Percentiles rank a stretch among this genome's conserved stretches.
These are phyloP conservation scores for Caenorhabditis sp. DNA, from an alignment of 2,888 invertebrate genomes.

Conservation along the genomic window DNA sequence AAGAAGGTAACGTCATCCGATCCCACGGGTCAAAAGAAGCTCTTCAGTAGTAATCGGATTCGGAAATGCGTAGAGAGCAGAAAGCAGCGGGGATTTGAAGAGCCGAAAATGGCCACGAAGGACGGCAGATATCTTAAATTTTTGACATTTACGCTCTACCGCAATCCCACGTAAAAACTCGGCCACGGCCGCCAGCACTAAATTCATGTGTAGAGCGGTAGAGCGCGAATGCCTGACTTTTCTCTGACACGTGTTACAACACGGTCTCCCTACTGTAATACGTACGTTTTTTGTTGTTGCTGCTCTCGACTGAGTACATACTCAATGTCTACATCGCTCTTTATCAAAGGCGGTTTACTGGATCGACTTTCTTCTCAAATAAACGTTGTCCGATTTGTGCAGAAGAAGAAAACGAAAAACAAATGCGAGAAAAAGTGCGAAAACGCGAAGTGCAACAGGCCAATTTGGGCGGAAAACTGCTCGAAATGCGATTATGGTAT, in stretches of 20 bases:
- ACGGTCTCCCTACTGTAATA: neutral
- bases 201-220: too few species aligned
- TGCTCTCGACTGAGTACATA: constrained; percentile 26
- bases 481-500: constrained; percentile 36
- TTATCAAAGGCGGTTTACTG: constrained; percentile 28
- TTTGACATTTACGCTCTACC: too few species aligned
- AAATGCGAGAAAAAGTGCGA: neutral
- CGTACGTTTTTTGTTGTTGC: constrained; percentile 8
- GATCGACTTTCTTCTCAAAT: neutral
- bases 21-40: constrained; percentile 17
- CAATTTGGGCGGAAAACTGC: constrained; percentile 14
- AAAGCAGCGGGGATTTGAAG: neutral
- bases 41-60: constrained; percentile 49
- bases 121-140: too few species aligned
- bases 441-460: neutral
- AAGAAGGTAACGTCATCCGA: constrained; percentile 47
- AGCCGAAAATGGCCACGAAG: constrained; percentile 16
- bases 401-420: too few species aligned
- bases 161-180: too few species aligned
- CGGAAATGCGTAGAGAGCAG: constrained; percentile 39
- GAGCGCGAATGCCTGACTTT: too few species aligned
- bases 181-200: too few species aligned
- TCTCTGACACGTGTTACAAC: constrained; percentile 8
- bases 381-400: neutral
- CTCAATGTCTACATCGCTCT: constrained; percentile 23